phyloP scores from a whole-genome alignment of 2,888 invertebrate genomes.

The Linnaemya tessellans region DNA sequence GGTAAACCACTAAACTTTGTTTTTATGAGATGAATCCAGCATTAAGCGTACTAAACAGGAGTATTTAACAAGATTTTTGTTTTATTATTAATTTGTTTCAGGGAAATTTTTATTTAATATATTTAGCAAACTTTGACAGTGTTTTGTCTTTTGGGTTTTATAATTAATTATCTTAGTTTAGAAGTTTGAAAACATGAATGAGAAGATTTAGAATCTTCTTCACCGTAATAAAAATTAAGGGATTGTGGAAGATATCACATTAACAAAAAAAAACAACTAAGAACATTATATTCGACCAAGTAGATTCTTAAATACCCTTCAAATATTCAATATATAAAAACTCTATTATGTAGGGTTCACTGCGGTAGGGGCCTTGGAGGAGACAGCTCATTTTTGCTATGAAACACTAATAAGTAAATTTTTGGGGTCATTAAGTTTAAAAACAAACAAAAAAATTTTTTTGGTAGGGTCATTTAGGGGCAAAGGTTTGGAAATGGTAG shows the following conservation, averaged over 20 bases:
- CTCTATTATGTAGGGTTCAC: too few relatives aligned
- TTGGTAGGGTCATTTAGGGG: too few relatives aligned
- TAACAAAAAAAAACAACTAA: background rate
- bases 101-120: background rate
- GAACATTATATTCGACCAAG: too few relatives aligned
- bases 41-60: background rate
- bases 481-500: too few relatives aligned
- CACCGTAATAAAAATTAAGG: background rate
- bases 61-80: background rate
- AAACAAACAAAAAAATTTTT: too few relatives aligned
- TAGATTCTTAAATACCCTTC: too few relatives aligned
- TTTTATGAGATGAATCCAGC: background rate
- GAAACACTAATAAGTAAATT: too few relatives aligned
- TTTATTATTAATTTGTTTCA: background rate
- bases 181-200: background rate
- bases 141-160: background rate
- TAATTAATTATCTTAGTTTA: background rate
- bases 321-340: too few relatives aligned
- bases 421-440: too few relatives aligned
- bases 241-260: background rate
- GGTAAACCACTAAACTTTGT: background rate
- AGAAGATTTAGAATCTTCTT: background rate
- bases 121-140: constrained; percentile 8
- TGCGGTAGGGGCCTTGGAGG: too few relatives aligned
- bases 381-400: too few relatives aligned